Evolutionary conservation across 2,888 invertebrate species (phyloP), one percentile per base, ranked within the genome.

Genomic region (Elysia crispata): DNA sequence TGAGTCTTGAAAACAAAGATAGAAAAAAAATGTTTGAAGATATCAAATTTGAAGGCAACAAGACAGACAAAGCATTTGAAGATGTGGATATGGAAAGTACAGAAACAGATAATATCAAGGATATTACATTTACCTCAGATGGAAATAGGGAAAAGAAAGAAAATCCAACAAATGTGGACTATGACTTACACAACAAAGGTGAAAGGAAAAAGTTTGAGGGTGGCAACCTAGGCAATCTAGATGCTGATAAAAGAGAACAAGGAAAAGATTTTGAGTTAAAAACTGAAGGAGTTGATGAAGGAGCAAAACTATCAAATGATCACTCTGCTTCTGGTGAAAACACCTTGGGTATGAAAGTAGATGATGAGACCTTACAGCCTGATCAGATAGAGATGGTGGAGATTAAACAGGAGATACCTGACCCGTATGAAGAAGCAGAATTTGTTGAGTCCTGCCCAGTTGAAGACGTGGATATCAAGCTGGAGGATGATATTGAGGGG

Each of bases 401-500:
- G 76, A 79, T 70, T 11, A 77, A 82, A 49, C 75, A 69, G 20
- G 83, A 82, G 25, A 30, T 64, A 60, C 57, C 54, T n/a, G 81
- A 78, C 6, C 54, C 60, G 15, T 77, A 74, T 18, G 76, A 76
- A n/a, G 75, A 31, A 13, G 77, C 49, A 6, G 77, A 49, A 11
- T 77, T 79, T 54, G 78, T 70, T 3, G 15, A 31, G 31, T 11
- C 3, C 1, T 67, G 67, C 8, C 23, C 20, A 11, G 33, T 33
- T 23, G 31, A 41, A 70, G 41, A 70, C 11, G 41, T 41, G 41
- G 41, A 41, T 41, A 41, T 60, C 6, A 23, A 60, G 60, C n/a
- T 60, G 60, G 84, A 84, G 64, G 88, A 86, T 3, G 86, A 85
- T 49, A 86, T 84, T 0, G 85, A 85, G 11, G 88, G 86, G 18